A percentile compares a stretch with the other conserved stretches of the same genome.
phyloP scores from a whole-genome alignment of 1,140 invertebrate genomes.

The Pseudobourletiella spinata region DNA sequence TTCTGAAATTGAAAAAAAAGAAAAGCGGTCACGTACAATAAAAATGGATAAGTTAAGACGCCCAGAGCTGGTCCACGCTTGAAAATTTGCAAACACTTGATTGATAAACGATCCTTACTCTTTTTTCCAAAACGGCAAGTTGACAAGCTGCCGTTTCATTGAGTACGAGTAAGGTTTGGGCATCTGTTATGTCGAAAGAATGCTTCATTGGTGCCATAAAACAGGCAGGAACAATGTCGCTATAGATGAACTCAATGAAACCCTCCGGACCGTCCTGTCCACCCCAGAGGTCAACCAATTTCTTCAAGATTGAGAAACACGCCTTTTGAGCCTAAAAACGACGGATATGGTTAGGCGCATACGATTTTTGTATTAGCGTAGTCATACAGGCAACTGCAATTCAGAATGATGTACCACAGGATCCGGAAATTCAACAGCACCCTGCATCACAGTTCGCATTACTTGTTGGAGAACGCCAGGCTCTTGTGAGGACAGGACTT shows the following conservation, averaged over 20 bases:
- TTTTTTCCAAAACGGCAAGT: constrained; percentile 41
- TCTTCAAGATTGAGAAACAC: constrained; percentile 49
- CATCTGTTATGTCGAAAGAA: constrained; percentile 50
- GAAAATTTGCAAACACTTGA: too few species aligned
- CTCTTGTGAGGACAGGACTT: constrained; percentile 46
- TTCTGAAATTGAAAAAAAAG: constrained; percentile 38
- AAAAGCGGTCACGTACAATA: too few species aligned
- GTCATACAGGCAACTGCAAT: too few species aligned
- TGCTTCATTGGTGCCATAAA: constrained; percentile 49
- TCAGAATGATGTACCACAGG: constrained; percentile 43
- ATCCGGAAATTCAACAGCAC: constrained; percentile 49
- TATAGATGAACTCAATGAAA: constrained; percentile 48
- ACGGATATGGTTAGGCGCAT: too few species aligned
- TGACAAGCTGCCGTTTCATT: constrained; percentile 44
- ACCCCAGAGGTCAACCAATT: constrained; percentile 49
- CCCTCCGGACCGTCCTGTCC: constrained; percentile 40
- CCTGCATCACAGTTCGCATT: constrained; percentile 47
- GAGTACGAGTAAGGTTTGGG: constrained; percentile 46
- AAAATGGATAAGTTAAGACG: too few species aligned
- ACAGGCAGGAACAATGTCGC: constrained; percentile 50
- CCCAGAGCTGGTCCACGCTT: too few species aligned
- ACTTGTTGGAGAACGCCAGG: constrained; percentile 40
- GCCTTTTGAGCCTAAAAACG: constrained; percentile 45
- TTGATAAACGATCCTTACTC: too few species aligned
- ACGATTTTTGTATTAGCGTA: too few species aligned